A percentile compares a stretch with the other conserved stretches of the same genome.
Conservation (phyloP, 2,113 vertebrate species). For the Sarotherodon lohbergeri region DNA sequence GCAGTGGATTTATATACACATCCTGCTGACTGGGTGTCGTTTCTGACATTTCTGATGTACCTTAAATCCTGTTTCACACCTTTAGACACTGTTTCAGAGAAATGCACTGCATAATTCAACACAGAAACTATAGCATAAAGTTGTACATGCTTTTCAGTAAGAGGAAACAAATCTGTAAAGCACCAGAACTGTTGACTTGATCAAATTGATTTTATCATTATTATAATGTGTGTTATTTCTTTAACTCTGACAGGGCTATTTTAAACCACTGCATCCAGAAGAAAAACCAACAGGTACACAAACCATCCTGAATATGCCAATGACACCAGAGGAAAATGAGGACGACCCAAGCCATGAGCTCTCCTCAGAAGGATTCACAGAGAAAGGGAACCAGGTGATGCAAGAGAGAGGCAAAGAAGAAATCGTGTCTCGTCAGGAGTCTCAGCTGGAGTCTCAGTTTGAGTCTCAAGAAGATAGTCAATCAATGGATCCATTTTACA, state of each 20-base stretch:
- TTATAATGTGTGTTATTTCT: neutral
- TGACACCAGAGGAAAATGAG: conserved; percentile 14
- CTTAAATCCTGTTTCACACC: neutral
- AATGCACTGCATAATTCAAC: neutral
- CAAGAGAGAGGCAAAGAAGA: conserved; percentile 54
- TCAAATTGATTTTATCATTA: neutral
- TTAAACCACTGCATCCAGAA: rapidly evolving
- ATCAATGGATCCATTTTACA: neutral
- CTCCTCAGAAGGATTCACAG: neutral
- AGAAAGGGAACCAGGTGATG: conserved; percentile 29
- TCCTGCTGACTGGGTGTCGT: neutral
- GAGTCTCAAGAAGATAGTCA: neutral
- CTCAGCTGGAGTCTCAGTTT: neutral
- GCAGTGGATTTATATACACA: neutral
- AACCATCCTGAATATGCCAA: neutral
- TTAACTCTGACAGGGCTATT: neutral
- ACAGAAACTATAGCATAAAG: neutral
- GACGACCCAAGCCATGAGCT: neutral
- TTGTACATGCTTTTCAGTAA: neutral
- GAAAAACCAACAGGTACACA: neutral
- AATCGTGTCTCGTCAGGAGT: neutral
- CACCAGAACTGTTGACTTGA: neutral
- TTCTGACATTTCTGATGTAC: neutral
- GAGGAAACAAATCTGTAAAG: neutral
- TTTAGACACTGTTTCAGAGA: neutral